Evolutionary conservation across 2,888 invertebrate genomes (phyloP).

Genomic region (Bimastos eiseni): DNA sequence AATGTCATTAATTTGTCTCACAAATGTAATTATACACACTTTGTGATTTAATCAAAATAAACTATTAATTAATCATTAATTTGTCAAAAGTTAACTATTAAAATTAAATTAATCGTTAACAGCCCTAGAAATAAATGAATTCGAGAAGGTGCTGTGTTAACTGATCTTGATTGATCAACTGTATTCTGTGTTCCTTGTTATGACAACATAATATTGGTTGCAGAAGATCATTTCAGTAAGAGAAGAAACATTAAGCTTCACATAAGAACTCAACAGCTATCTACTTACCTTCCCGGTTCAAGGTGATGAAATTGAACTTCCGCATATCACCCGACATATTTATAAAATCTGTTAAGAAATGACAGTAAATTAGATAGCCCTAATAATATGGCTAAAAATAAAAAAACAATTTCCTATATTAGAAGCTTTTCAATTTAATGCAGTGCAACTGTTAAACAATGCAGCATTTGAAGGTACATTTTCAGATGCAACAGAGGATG

Average conservation of each 20-base stretch:
- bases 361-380: not conserved
- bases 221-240: not conserved
- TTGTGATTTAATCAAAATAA: too few species aligned
- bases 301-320: constrained; percentile 61
- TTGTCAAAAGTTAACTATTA: too few species aligned
- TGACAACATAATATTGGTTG: too few species aligned
- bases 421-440: not conserved
- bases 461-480: not conserved
- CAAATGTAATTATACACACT: too few species aligned
- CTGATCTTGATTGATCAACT: too few species aligned
- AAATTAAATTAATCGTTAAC: too few species aligned
- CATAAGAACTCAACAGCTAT: not conserved
- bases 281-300: constrained; percentile 57
- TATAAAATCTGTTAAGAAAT: not conserved
- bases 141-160: not conserved
- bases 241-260: not conserved
- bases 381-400: not conserved
- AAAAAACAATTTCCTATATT: not conserved
- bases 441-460: not conserved
- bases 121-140: not conserved
- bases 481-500: not conserved
- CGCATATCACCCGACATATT: not conserved
- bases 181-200: too few species aligned
- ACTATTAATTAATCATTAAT: too few species aligned
- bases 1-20: too few species aligned